A percentile compares a stretch with the other conserved stretches of the same genome.
Evolutionary conservation across 2,888 invertebrate genomes (phyloP).

Genomic region (Phaonia tiefii): DNA sequence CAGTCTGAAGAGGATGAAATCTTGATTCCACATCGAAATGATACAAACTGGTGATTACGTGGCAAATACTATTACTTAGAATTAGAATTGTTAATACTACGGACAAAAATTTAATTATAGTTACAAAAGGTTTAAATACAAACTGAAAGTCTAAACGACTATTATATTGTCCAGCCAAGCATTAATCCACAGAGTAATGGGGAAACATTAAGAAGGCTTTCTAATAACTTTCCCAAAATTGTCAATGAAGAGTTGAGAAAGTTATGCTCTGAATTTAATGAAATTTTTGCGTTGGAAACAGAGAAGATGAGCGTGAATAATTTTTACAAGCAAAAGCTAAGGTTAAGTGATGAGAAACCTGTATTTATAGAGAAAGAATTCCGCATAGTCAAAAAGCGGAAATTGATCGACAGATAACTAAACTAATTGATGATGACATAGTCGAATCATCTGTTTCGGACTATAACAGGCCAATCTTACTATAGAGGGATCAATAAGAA

Average conservation of each 20-base stretch:
- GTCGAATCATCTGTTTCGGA: neutral
- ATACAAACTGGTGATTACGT: constrained; percentile 3
- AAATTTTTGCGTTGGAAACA: neutral
- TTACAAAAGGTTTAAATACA: neutral
- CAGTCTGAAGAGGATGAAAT: constrained; percentile 41
- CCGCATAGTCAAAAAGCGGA: neutral
- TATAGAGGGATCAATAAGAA: neutral
- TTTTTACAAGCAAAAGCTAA: neutral
- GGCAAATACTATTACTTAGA: neutral
- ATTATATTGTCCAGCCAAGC: neutral
- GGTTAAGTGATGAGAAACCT: neutral
- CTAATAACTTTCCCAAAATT: neutral
- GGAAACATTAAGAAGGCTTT: neutral
- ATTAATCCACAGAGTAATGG: neutral
- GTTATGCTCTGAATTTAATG: neutral
- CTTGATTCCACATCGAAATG: neutral
- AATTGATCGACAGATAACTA: neutral
- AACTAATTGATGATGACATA: neutral
- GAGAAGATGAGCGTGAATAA: neutral
- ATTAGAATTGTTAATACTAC: neutral
- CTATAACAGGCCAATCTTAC: too few relatives aligned
- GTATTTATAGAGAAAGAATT: neutral
- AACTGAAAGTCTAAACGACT: neutral
- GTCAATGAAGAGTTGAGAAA: neutral
- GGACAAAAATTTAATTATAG: neutral